Evolutionary conservation across 2,113 vertebrate species (phyloP), one percentile per base, ranked within the genome.

Genomic region (Rhabdornis inornatus): DNA sequence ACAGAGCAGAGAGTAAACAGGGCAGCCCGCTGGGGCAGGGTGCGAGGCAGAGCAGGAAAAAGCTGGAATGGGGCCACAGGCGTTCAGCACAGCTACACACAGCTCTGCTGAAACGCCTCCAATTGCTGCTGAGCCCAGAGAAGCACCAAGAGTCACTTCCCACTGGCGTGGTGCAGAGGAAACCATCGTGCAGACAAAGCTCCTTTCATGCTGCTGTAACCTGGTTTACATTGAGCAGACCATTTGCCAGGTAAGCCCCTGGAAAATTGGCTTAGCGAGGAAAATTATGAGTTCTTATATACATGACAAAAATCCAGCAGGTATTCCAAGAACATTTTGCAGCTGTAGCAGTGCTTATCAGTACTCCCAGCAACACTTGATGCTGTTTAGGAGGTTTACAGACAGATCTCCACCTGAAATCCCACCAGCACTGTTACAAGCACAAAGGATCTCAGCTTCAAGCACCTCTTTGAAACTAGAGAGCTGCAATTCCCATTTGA

Each of bases 1-100:
- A 47, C 60, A 27, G 65, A 85, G 90, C 95, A 86, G 82, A 96
- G 83, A 96, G 90, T 56, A 94, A 95, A 95, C 90, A 92, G 85
- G 50, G 4, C n/a, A 42, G 81, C 49, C 87, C 6, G 3, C 15
- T 21, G 81, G 93, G 92, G 90, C 75, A 91, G 90, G 66, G 85
- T 27, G 69, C 77, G 47, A 18, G 59, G 83, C 82, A 74, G 64
- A 5, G 3, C 91, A 84, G 84, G 90, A 45, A 49, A 19, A 53
- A 60, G 90, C 92, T 91, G 87, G 75, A 90, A n/a, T 0, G 2
- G n/a, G 83, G 93, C 92, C 89, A 52, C 23, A 1, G 66, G 25
- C 33, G 23, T 2, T 57, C 55, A 13, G 83, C 77, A 44, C 45
- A 78, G 81, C 69, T 61, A n/a, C 64, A 7, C 65, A 17, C 47